Evolutionary conservation across 2,113 vertebrate genomes (phyloP).

Genomic region (Gasterosteus nipponicus): DNA sequence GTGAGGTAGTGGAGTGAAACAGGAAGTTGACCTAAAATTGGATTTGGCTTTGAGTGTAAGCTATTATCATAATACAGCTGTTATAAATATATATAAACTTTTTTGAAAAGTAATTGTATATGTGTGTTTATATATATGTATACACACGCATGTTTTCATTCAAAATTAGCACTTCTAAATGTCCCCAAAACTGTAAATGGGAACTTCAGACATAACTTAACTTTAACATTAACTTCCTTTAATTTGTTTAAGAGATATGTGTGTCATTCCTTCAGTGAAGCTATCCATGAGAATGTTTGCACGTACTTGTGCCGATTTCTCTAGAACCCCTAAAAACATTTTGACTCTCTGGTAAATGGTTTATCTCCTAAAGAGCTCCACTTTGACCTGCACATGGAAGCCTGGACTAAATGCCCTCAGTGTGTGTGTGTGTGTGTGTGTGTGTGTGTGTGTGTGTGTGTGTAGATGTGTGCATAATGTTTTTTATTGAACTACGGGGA

Average conservation of each 20-base stretch:
- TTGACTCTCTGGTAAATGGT: conserved; percentile 35
- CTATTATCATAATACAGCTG: not conserved
- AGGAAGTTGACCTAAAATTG: conserved; percentile 1
- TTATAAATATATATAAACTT: not conserved
- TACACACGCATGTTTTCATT: not conserved
- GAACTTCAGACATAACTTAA: conserved; percentile 23
- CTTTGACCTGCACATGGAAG: conserved; percentile 61
- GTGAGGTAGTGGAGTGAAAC: not conserved
- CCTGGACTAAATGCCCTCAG: conserved; percentile 36
- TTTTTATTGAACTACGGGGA: conserved; percentile 7
- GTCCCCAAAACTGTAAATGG: conserved; percentile 55
- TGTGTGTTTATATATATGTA: not conserved
- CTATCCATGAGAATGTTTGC: conserved; percentile 62
- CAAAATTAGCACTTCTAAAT: conserved; percentile 61
- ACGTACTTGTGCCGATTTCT: conserved; percentile 25
- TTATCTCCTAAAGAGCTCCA: conserved; percentile 28
- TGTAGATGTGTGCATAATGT: conserved; percentile 1
- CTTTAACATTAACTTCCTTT: conserved; percentile 46
- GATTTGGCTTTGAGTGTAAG: not conserved
- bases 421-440: conserved; percentile 26
- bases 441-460: conserved; percentile 23
- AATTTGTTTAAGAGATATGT: conserved; percentile 42
- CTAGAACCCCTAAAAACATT: not conserved
- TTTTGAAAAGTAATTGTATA: not conserved
- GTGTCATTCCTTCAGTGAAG: conserved; percentile 53